Conservation (phyloP, 2,888 invertebrate species). For the Tenthredo amoena region DNA sequence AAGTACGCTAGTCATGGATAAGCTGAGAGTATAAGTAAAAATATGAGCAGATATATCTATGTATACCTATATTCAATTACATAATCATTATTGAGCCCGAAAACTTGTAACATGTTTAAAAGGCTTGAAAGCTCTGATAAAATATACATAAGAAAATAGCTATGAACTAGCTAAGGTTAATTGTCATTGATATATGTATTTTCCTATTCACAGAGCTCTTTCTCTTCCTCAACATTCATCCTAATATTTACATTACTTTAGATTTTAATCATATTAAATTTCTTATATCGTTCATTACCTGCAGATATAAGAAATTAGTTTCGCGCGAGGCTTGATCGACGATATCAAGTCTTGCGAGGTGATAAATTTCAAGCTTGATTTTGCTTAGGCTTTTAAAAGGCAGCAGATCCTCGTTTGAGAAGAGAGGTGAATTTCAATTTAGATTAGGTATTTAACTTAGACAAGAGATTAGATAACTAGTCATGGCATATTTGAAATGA, state of each 20-base stretch:
- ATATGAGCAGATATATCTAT: constrained; percentile 4
- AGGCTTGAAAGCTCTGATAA: constrained; percentile 36
- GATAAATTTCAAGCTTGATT: neutral
- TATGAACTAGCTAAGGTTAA: constrained; percentile 29
- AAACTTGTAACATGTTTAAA: neutral
- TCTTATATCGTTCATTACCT: neutral
- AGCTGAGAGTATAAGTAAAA: constrained; percentile 21
- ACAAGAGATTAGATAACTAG: neutral
- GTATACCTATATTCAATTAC: neutral
- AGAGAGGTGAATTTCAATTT: neutral
- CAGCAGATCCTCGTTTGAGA: constrained; percentile 2
- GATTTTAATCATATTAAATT: neutral
- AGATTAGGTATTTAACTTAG: neutral
- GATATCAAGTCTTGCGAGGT: neutral
- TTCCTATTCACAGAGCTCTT: neutral
- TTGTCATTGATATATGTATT: constrained; percentile 10
- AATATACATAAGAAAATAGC: constrained; percentile 46
- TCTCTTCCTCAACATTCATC: neutral
- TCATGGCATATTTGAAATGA: neutral
- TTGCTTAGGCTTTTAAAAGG: neutral
- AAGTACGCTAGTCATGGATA: constrained; percentile 18
- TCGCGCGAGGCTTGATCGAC: neutral
- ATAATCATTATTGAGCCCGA: constrained; percentile 15
- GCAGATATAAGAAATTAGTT: neutral
- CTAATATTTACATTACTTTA: constrained; percentile 23